Percentiles rank a stretch among this genome's conserved stretches.
These are phyloP conservation scores for Anoplophora glabripennis DNA, from an alignment of 1,140 invertebrate genomes.

Conservation along the genomic window DNA sequence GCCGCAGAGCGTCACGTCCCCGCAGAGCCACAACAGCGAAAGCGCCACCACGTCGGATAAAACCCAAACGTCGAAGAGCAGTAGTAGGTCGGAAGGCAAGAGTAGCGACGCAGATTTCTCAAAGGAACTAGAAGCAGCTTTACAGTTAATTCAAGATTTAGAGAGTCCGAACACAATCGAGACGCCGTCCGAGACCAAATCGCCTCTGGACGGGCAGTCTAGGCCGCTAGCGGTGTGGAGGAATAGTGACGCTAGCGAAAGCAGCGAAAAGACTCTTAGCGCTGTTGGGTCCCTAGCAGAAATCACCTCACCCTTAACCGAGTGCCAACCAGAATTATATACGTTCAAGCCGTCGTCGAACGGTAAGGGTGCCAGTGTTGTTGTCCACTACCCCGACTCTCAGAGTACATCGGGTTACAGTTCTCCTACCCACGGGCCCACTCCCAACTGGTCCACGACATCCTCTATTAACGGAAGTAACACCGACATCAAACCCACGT, in stretches of 20 bases:
- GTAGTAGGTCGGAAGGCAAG: slow-evolving; percentile 40
- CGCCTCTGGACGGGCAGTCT: slow-evolving; percentile 14
- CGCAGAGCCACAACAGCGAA: slow-evolving; percentile 31
- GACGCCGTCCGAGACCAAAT: slow-evolving; percentile 46
- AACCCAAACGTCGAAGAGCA: slow-evolving; percentile 36
- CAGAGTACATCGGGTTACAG: slow-evolving; percentile 52
- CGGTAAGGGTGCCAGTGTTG: slow-evolving; percentile 45
- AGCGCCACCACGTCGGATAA: slow-evolving; percentile 33
- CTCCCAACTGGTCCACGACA: slow-evolving; percentile 46
- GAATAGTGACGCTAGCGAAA: slow-evolving; percentile 43
- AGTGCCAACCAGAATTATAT: slow-evolving; percentile 37
- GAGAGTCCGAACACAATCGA: slow-evolving; percentile 52
- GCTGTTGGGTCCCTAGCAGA: slow-evolving; percentile 45
- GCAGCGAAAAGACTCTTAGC: slow-evolving; percentile 48
- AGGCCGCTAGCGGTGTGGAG: slow-evolving; percentile 37
- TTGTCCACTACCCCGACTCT: slow-evolving; percentile 44
- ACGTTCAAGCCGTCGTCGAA: slow-evolving; percentile 39
- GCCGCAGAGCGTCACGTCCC: slow-evolving; percentile 34
- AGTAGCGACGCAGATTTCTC: slow-evolving; percentile 51
- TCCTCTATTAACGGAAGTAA: slow-evolving; percentile 47
- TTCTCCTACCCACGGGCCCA: slow-evolving; percentile 45
- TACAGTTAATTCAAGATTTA: slow-evolving; percentile 53
- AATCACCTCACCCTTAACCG: slow-evolving; percentile 41
- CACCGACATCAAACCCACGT: slow-evolving; percentile 40
- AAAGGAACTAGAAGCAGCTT: slow-evolving; percentile 51